Conservation (phyloP, 37 sponge, comb jelly and placozoan genomes). For the Ianthella basta region DNA sequence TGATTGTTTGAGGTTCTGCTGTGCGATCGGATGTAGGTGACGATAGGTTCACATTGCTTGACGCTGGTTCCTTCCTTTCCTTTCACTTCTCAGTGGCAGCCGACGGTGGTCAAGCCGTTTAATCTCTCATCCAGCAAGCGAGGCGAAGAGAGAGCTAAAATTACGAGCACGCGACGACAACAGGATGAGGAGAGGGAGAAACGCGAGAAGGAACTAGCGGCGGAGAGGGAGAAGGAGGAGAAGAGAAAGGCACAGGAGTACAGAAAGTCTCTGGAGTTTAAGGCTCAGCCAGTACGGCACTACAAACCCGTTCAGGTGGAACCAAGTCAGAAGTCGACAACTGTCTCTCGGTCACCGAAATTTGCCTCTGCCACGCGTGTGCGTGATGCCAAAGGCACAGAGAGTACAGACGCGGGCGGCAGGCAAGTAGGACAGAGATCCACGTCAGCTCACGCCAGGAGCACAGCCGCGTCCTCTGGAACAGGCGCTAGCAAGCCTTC, state of each 20-base stretch:
- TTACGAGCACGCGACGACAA: neutral
- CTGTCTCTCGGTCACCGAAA: neutral
- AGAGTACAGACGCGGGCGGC: neutral
- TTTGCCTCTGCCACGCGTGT: neutral
- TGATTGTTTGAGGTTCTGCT: neutral
- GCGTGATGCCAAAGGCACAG: neutral
- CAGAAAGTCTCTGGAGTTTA: slow-evolving; percentile 27
- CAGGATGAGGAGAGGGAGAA: neutral
- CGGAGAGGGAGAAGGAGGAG: slow-evolving; percentile 13
- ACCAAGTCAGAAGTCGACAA: neutral
- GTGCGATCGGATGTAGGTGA: too few species aligned
- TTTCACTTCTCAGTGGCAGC: slow-evolving; percentile 19
- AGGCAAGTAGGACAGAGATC: neutral
- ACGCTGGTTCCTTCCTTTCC: too few species aligned
- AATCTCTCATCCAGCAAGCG: neutral
- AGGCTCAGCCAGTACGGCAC: slow-evolving; percentile 22
- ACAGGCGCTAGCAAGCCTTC: neutral
- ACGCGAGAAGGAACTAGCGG: neutral
- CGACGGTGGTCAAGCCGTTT: slow-evolving; percentile 27
- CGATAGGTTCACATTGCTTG: too few species aligned
- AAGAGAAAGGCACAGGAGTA: slow-evolving; percentile 8
- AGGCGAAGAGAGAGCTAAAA: neutral
- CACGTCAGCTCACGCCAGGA: slow-evolving; percentile 13
- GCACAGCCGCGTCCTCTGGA: neutral
- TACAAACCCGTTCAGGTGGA: neutral